phyloP scores from a whole-genome alignment of 2,797 vertebrate genomes.

The Melanotaenia boesemani region DNA sequence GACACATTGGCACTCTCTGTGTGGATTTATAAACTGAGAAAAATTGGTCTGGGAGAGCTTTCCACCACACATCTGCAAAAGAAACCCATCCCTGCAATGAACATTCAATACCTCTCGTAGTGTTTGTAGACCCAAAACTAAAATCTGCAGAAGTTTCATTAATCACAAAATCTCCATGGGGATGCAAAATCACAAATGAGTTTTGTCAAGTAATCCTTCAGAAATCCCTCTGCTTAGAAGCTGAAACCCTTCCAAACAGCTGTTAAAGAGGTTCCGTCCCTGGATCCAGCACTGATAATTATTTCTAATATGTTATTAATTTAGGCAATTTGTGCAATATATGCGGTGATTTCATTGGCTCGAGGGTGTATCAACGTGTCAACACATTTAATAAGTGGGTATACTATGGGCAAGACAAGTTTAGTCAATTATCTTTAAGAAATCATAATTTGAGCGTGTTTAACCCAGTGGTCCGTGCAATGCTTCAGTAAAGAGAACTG shows the following conservation, averaged over 20 bases:
- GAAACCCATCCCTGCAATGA: slow-evolving; percentile 17
- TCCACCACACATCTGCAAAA: slow-evolving; percentile 10
- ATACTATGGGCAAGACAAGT: not conserved
- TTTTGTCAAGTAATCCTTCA: slow-evolving; percentile 40
- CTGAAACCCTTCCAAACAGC: slow-evolving; percentile 43
- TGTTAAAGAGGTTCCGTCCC: slow-evolving; percentile 39
- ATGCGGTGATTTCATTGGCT: slow-evolving; percentile 24
- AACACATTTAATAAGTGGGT: slow-evolving; percentile 16
- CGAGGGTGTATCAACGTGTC: not conserved
- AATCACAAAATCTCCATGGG: slow-evolving; percentile 11
- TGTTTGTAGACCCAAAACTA: slow-evolving; percentile 28
- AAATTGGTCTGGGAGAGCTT: not conserved
- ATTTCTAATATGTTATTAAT: slow-evolving; percentile 27
- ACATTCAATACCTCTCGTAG: slow-evolving; percentile 4
- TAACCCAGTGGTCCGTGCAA: slow-evolving; percentile 3
- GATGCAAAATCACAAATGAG: slow-evolving; percentile 44
- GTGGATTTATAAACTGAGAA: slow-evolving; percentile 26
- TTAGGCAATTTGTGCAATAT: slow-evolving; percentile 29
- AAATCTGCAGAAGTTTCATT: slow-evolving; percentile 18
- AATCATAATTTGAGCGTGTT: not conserved
- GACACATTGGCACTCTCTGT: slow-evolving; percentile 21
- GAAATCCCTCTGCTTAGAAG: slow-evolving; percentile 42
- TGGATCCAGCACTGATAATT: slow-evolving; percentile 35
- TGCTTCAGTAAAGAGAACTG: slow-evolving; percentile 5
- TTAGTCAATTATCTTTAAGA: not conserved